Evolutionary conservation across 2,113 vertebrate genomes (phyloP).

Genomic region (Dicentrarchus labrax): DNA sequence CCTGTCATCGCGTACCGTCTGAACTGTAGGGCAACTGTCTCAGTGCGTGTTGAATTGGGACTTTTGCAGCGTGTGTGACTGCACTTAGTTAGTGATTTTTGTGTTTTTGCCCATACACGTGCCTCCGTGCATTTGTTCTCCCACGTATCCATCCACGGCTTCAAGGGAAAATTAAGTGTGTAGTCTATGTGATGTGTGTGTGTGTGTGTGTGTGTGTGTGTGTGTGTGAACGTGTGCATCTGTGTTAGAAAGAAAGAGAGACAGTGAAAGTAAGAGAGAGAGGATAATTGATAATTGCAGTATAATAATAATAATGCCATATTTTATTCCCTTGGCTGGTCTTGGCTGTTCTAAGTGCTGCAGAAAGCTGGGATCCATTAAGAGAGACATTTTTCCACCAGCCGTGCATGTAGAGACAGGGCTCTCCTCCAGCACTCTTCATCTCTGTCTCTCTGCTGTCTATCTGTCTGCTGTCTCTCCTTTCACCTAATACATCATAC

Average conservation of each 20-base stretch:
- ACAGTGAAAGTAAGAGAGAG: slow-evolving; percentile 29
- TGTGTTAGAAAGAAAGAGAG: slow-evolving; percentile 15
- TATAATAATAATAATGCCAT: slow-evolving; percentile 71
- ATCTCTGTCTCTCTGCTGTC: slow-evolving; percentile 54
- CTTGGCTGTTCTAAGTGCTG: slow-evolving; percentile 64
- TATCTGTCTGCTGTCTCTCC: slow-evolving; percentile 49
- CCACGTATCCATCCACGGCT: not conserved
- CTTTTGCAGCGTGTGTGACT: not conserved
- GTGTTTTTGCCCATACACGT: slow-evolving; percentile 8
- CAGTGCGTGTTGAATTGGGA: slow-evolving; percentile 1
- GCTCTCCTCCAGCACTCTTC: slow-evolving; percentile 69
- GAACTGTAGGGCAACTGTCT: not conserved
- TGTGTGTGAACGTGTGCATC: not conserved
- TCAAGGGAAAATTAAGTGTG: slow-evolving; percentile 3
- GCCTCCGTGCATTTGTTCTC: not conserved
- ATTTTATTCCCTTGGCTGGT: slow-evolving; percentile 72
- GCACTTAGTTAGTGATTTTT: slow-evolving; percentile 22
- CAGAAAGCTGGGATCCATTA: slow-evolving; percentile 81
- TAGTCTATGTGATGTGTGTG: slow-evolving; percentile 5
- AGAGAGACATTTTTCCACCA: slow-evolving; percentile 79
- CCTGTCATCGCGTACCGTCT: slow-evolving; percentile 38
- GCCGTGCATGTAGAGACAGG: slow-evolving; percentile 78
- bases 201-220: slow-evolving; percentile 4
- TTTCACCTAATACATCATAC: slow-evolving; percentile 42
- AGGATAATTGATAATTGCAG: slow-evolving; percentile 74